These are phyloP conservation scores for Protonemura montana DNA, from an alignment of 2,888 invertebrate species.

Conservation along the genomic window DNA sequence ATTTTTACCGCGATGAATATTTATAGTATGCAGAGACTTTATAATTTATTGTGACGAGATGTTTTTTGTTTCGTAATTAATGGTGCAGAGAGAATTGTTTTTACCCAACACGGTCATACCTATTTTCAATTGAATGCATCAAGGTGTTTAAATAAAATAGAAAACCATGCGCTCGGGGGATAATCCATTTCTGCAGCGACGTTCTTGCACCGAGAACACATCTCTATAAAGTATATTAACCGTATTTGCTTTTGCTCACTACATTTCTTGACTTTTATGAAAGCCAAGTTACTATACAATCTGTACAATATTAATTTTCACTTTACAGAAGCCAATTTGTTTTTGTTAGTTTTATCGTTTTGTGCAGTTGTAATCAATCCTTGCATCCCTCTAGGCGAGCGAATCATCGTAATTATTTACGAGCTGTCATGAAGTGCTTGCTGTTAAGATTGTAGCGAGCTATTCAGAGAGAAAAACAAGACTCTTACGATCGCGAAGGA, in stretches of 20 bases:
- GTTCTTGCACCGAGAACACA: not conserved
- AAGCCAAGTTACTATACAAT: not conserved
- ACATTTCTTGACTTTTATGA: not conserved
- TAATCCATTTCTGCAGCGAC: not conserved
- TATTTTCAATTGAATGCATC: not conserved
- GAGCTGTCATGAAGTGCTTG: conserved; percentile 15
- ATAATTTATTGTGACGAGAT: conserved; percentile 4
- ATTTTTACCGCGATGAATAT: not conserved
- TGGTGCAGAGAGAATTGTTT: not conserved
- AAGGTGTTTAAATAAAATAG: conserved; percentile 2
- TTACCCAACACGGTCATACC: not conserved
- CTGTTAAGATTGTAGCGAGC: not conserved
- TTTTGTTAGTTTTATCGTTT: conserved; percentile 19
- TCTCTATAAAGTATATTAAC: not conserved
- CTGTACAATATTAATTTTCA: conserved; percentile 5
- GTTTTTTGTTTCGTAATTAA: not conserved
- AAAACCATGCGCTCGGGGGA: not conserved
- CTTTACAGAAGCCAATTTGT: conserved; percentile 25
- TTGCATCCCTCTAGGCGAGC: not conserved
- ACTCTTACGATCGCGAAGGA: not conserved
- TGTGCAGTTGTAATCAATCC: conserved; percentile 21
- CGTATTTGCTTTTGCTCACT: not conserved
- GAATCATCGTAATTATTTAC: conserved; percentile 12
- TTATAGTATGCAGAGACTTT: not conserved
- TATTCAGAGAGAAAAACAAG: not conserved